These are phyloP conservation scores for Lasiurus borealis DNA, from an alignment of 2,113 vertebrate genomes.

Conservation along the genomic window DNA sequence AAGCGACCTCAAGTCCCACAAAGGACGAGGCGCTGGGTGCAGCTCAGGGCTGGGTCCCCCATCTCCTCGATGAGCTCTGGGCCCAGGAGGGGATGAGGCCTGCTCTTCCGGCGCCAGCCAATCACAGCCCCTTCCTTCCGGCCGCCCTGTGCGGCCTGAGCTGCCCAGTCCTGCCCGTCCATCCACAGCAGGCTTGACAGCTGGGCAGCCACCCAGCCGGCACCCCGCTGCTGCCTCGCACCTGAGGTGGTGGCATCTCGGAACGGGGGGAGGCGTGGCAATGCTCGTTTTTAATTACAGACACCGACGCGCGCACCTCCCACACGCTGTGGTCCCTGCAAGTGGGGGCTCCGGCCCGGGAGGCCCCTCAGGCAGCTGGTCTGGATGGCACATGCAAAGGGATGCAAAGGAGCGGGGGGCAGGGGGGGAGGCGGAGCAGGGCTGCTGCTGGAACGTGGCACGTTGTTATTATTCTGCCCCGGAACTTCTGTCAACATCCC, in stretches of 20 bases:
- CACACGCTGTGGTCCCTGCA: slow-evolving; percentile 36
- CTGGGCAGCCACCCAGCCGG: slow-evolving; percentile 40
- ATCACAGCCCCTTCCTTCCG: neutral
- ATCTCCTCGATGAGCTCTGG: neutral
- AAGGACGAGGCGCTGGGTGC: neutral
- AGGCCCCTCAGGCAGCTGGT: slow-evolving; percentile 55
- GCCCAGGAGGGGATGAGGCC: neutral
- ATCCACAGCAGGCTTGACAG: neutral
- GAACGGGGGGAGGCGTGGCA: no score
- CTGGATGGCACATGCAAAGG: slow-evolving; percentile 8
- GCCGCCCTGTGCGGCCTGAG: neutral
- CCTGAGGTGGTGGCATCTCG: slow-evolving; percentile 72
- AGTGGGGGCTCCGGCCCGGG: slow-evolving; percentile 49
- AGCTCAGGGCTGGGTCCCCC: no score
- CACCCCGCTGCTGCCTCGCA: slow-evolving; percentile 80
- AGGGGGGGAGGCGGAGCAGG: slow-evolving; percentile 41
- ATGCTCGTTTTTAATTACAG: slow-evolving; percentile 83
- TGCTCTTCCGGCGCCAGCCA: neutral
- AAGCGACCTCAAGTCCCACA: neutral
- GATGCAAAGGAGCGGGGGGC: slow-evolving; percentile 46
- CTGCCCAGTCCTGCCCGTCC: neutral
- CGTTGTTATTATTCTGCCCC: slow-evolving; percentile 60
- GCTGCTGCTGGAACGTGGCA: neutral
- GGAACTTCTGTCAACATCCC: slow-evolving; percentile 19
- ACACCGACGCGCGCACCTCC: neutral